Evolutionary conservation across 2,113 vertebrate genomes (phyloP).

Genomic region (Scophthalmus maximus): DNA sequence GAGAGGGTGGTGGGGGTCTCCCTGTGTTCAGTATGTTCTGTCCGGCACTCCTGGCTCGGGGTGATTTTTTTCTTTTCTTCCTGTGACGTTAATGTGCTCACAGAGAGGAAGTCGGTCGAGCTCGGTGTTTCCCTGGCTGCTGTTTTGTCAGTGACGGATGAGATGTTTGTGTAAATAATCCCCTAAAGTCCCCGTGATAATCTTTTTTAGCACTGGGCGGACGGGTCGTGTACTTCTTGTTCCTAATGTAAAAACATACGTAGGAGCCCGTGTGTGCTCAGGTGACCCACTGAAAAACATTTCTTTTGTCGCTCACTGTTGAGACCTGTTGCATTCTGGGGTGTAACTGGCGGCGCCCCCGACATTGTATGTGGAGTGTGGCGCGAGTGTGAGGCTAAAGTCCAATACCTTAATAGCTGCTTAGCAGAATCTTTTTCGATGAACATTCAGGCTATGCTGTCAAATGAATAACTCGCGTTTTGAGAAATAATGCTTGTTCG

Average conservation of each 20-base stretch:
- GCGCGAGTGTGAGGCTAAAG: no score
- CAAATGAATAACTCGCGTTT: no score
- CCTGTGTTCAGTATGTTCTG: slow-evolving; percentile 43
- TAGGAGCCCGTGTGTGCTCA: no score
- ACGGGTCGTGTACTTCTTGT: neutral
- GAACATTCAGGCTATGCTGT: no score
- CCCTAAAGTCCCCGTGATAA: neutral
- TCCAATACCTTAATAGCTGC: no score
- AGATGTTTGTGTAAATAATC: slow-evolving; percentile 9
- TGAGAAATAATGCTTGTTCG: no score
- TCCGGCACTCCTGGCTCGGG: slow-evolving; percentile 9
- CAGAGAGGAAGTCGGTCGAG: slow-evolving; percentile 67
- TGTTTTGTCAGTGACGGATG: slow-evolving; percentile 38
- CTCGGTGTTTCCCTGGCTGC: slow-evolving; percentile 8
- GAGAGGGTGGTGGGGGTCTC: neutral
- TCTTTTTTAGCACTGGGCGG: no score
- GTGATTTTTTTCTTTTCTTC: slow-evolving; percentile 35
- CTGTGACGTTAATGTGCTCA: slow-evolving; percentile 65
- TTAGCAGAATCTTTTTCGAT: no score
- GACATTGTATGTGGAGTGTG: no score
- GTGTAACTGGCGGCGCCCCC: neutral
- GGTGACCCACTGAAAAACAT: no score
- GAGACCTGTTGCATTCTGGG: neutral
- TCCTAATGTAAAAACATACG: no score
- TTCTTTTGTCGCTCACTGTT: no score